Conservation (phyloP, 2,797 vertebrate genomes). For the Pangasius krempfi region DNA sequence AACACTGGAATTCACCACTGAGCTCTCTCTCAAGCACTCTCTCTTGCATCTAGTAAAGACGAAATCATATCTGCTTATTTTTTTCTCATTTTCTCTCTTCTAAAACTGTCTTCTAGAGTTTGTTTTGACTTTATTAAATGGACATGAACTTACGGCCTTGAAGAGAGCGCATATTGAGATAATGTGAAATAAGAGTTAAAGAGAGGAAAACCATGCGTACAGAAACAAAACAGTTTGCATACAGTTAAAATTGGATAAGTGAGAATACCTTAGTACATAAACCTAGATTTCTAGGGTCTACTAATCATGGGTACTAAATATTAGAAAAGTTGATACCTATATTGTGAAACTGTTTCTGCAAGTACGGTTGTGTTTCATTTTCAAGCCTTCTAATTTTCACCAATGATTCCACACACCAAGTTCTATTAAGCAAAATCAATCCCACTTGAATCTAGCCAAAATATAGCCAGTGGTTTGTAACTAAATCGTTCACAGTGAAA, state of each 20-base stretch:
- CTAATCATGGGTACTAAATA: not conserved
- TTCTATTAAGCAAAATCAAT: not conserved
- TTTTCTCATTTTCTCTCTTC: not conserved
- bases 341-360: not conserved
- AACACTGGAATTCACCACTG: conserved; percentile 28
- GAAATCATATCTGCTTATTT: not conserved
- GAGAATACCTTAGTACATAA: not conserved
- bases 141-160: not conserved
- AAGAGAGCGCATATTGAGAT: too few species aligned
- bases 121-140: not conserved
- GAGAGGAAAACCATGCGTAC: not conserved
- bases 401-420: not conserved
- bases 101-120: not conserved
- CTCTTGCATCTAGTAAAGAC: not conserved
- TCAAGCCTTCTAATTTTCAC: not conserved
- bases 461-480: not conserved
- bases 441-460: not conserved
- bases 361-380: not conserved
- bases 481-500: not conserved
- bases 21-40: conserved; percentile 19
- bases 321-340: not conserved
- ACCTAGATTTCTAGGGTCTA: not conserved
- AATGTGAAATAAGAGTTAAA: not conserved
- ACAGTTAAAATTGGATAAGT: not conserved
- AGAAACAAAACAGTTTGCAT: not conserved